These are phyloP conservation scores for Crypturellus tataupa DNA, from an alignment of 2,797 vertebrate species.

Conservation along the genomic window DNA sequence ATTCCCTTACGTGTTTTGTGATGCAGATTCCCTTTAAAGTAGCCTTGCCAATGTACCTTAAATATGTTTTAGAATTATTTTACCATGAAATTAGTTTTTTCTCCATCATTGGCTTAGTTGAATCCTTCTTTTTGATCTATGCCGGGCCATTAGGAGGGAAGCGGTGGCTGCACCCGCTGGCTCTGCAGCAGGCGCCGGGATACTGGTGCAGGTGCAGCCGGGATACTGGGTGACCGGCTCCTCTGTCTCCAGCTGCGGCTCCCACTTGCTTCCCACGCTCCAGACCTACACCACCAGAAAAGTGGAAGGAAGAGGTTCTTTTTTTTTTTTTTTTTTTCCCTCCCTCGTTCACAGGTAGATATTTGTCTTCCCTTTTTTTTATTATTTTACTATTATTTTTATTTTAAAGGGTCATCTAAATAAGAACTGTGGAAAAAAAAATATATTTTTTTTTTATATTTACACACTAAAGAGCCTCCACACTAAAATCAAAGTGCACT, in stretches of 20 bases:
- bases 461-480: background rate
- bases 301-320: background rate
- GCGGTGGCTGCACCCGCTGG: slow-evolving; percentile 59
- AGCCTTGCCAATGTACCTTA: slow-evolving; percentile 81
- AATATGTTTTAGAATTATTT: slow-evolving; percentile 88
- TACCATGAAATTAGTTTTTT: slow-evolving; percentile 90
- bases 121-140: slow-evolving; percentile 83
- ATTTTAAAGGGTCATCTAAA: background rate
- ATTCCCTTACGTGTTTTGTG: slow-evolving; percentile 78
- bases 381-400: background rate
- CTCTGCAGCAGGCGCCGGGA: slow-evolving; percentile 13
- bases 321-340: background rate
- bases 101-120: slow-evolving; percentile 83
- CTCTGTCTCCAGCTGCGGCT: background rate
- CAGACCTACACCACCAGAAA: background rate
- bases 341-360: background rate
- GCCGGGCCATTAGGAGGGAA: slow-evolving; percentile 81
- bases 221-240: background rate
- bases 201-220: no score
- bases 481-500: background rate
- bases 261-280: slow-evolving; percentile 38
- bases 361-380: background rate
- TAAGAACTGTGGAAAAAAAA: background rate
- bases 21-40: slow-evolving; percentile 84
- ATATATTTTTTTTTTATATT: background rate